Conservation (phyloP, 1,140 invertebrate genomes). For the Drosophila sp. region DNA sequence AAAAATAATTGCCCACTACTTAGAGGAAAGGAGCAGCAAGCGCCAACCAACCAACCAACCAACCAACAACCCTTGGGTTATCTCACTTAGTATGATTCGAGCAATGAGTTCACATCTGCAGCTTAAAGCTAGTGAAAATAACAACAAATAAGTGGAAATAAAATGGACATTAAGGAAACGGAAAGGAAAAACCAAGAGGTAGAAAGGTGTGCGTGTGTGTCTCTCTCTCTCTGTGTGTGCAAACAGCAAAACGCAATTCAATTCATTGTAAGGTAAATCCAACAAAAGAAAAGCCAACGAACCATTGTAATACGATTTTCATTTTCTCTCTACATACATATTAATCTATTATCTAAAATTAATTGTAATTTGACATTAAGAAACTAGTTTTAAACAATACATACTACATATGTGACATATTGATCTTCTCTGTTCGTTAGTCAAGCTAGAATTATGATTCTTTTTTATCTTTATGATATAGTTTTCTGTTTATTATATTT, state of each 20-base stretch:
- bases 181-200: background rate
- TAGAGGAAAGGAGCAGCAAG: constrained; percentile 33
- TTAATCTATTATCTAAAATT: too few relatives aligned
- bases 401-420: too few relatives aligned
- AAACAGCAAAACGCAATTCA: constrained; percentile 2
- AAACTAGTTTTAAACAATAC: too few relatives aligned
- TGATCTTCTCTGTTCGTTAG: too few relatives aligned
- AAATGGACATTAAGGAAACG: constrained; percentile 34
- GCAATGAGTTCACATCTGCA: constrained; percentile 47
- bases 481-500: too few relatives aligned
- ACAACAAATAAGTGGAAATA: constrained; percentile 40
- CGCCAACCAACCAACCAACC: background rate
- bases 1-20: constrained; percentile 82
- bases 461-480: too few relatives aligned
- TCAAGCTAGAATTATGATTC: too few relatives aligned
- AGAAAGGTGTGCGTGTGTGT: background rate
- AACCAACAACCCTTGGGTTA: constrained; percentile 45
- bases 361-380: too few relatives aligned
- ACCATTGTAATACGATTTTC: background rate
- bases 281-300: background rate
- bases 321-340: too few relatives aligned
- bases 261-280: constrained; percentile 1
- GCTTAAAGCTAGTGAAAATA: constrained; percentile 55
- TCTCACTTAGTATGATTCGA: constrained; percentile 21
- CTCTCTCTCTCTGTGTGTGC: background rate